Percentiles rank a stretch among this genome's conserved stretches.
Conservation (phyloP, 2,797 vertebrate species). For the Crocodylus rhombifer region DNA sequence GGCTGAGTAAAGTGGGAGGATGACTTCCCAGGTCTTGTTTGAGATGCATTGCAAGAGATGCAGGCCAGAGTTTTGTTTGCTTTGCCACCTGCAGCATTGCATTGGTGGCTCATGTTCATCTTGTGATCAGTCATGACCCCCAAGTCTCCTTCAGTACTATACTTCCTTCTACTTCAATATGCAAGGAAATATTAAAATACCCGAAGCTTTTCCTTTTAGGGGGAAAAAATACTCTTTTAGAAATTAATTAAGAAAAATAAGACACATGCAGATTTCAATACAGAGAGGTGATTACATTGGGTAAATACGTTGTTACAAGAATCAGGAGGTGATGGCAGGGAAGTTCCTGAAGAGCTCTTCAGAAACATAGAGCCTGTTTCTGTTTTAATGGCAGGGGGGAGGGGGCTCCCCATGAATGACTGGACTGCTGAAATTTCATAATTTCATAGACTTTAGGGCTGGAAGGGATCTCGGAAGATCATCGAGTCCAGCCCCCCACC, state of each 20-base stretch:
- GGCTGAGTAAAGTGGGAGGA: too few relatives aligned
- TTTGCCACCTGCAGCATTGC: too few relatives aligned
- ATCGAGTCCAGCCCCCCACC: too few relatives aligned
- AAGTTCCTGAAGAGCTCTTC: background rate
- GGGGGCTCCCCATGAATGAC: background rate
- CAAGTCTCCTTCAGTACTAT: background rate
- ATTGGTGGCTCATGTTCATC: too few relatives aligned
- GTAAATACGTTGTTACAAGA: background rate
- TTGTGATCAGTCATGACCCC: too few relatives aligned
- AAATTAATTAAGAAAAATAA: background rate
- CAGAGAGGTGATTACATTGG: background rate
- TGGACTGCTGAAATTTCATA: background rate
- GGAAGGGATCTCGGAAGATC: too few relatives aligned
- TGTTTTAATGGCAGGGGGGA: background rate
- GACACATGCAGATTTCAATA: background rate
- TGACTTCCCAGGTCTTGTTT: too few relatives aligned
- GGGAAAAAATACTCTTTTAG: background rate
- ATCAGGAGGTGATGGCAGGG: background rate
- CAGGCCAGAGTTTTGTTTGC: too few relatives aligned
- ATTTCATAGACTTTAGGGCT: too few relatives aligned
- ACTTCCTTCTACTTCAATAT: background rate
- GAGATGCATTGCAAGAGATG: too few relatives aligned
- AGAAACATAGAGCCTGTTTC: background rate
- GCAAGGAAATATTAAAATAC: background rate
- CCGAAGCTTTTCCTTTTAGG: background rate